phyloP scores from a whole-genome alignment of 2,888 invertebrate species.

The Yponomeuta plumbellus region DNA sequence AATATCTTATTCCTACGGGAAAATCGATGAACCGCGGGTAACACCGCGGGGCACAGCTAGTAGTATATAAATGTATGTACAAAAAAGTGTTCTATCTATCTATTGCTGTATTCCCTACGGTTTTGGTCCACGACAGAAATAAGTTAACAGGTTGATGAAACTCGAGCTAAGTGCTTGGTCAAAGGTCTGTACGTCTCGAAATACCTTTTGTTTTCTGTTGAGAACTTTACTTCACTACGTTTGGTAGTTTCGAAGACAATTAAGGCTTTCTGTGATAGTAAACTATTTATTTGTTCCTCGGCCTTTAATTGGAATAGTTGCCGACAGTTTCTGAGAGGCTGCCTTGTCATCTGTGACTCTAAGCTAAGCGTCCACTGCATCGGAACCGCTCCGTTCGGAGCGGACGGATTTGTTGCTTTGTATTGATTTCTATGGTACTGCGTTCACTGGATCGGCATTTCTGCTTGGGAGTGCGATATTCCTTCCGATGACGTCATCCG shows the following conservation, averaged over 20 bases:
- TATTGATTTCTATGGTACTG: too few relatives aligned
- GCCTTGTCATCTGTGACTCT: background rate
- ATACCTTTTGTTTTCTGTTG: background rate
- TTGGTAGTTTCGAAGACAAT: background rate
- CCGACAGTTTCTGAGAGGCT: background rate
- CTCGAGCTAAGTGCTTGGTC: constrained; percentile 7
- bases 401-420: too few relatives aligned
- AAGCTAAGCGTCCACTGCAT: too few relatives aligned
- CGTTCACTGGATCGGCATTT: too few relatives aligned
- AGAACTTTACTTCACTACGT: background rate
- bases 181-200: background rate
- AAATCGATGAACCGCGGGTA: too few relatives aligned
- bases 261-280: background rate
- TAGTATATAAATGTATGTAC: too few relatives aligned
- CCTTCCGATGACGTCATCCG: too few relatives aligned
- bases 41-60: too few relatives aligned
- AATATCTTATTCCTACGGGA: too few relatives aligned
- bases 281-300: background rate
- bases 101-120: background rate
- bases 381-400: too few relatives aligned
- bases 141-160: constrained; percentile 15
- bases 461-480: too few relatives aligned
- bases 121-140: background rate
- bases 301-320: background rate
- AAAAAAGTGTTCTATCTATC: too few relatives aligned